Evolutionary conservation across 2,888 invertebrate genomes (phyloP).

Genomic region (Nomada hirtipes): DNA sequence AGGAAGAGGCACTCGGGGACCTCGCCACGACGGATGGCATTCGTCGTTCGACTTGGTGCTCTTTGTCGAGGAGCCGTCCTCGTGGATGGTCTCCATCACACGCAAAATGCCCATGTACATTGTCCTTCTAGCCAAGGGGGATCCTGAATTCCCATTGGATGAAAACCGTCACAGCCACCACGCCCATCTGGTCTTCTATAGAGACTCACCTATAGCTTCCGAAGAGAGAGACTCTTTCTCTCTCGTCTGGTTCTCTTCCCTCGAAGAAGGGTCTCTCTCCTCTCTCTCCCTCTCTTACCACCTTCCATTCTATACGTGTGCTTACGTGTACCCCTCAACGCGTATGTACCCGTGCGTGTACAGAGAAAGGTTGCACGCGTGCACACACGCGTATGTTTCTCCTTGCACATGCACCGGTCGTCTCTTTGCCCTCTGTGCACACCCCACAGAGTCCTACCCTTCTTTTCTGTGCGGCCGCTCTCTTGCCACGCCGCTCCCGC

Average conservation of each 20-base stretch:
- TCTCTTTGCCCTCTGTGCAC: constrained; percentile 46
- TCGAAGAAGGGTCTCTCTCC: constrained; percentile 42
- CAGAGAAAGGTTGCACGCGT: constrained; percentile 18
- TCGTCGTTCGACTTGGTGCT: constrained; percentile 76
- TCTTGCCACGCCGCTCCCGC: constrained; percentile 54
- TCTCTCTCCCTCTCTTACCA: constrained; percentile 15
- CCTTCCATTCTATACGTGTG: neutral
- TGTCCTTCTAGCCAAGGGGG: constrained; percentile 81
- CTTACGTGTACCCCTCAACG: neutral
- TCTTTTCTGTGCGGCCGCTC: constrained; percentile 40
- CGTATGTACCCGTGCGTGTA: constrained; percentile 26
- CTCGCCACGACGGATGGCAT: constrained; percentile 61
- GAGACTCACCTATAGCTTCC: constrained; percentile 72
- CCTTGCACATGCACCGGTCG: constrained; percentile 53
- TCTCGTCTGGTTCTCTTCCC: constrained; percentile 32
- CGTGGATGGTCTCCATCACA: constrained; percentile 72
- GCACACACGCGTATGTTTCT: constrained; percentile 17
- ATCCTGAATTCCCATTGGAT: constrained; percentile 82
- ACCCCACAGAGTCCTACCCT: constrained; percentile 50
- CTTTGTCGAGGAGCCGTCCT: constrained; percentile 69
- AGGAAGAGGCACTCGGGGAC: constrained; percentile 63
- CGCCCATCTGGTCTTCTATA: constrained; percentile 78
- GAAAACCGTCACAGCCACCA: constrained; percentile 81
- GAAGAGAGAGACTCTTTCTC: constrained; percentile 60
- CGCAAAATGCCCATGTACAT: constrained; percentile 77